Evolutionary conservation across 2,113 vertebrate species (phyloP), one percentile per base, ranked within the genome.

Genomic region (Lates calcarifer): DNA sequence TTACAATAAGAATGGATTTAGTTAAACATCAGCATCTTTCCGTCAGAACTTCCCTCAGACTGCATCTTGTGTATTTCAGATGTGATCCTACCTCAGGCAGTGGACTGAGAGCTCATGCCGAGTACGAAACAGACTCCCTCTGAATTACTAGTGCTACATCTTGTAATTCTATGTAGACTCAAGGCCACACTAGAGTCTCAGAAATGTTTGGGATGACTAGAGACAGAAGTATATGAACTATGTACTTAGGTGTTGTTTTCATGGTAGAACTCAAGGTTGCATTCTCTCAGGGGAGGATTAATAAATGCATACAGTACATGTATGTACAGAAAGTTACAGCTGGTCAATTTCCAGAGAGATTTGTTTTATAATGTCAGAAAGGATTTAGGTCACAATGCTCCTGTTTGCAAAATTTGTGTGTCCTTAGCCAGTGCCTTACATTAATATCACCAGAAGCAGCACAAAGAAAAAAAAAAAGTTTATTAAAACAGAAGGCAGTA

Each of bases 1-100:
- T 74, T 83, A 74, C 57, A 61, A 62, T 83, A 51, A 74, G 20
- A 77, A 73, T 70, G 53, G 79, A 68, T 83, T 83, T 65, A 53
- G 70, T 79, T 72, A 63, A 78, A 77, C 56, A 85, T 77, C 56
- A 55, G 43, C 28, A 51, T 75, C 6, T 64, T 60, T 68, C 47
- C 11, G 24, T 63, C 10, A 60, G 39, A 77, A 65, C 43, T 74
- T 41, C 65, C 76, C 58, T 67, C 45, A 63, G 58, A 79, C 31
- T 73, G 47, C 53, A 70, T 49, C 28, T 39, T 67, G 35, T 83
- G 28, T 74, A 68, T 83, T 68, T 80, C 65, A 68, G 41, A 69
- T 62, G 11, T 79, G 39, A 58, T 77, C 76, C 49, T 53, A 77
- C 76, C 57, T 66, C 73, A 58, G 77, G 64, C 81, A 45, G 58